Conservation (phyloP, 2,888 invertebrate species). For the Branchipolynoe longqiensis region DNA sequence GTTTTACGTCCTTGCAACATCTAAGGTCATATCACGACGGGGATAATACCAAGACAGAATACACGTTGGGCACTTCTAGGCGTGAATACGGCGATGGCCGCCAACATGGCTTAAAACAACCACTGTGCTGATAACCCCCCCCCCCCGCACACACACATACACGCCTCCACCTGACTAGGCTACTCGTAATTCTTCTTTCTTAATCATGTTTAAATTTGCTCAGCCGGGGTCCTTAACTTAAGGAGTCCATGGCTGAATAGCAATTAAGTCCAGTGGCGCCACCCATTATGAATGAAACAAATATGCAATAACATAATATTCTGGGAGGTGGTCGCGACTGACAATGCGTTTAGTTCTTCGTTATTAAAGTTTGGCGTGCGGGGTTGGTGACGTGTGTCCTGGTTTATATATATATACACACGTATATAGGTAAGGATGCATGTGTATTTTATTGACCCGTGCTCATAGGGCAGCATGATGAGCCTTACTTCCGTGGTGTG, state of each 20-base stretch:
- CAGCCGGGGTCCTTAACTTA: not conserved
- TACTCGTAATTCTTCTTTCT: too few relatives aligned
- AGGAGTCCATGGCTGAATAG: too few relatives aligned
- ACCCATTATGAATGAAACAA: not conserved
- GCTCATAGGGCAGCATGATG: conserved; percentile 6
- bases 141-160: too few relatives aligned
- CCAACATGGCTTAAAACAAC: too few relatives aligned
- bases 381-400: not conserved
- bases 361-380: conserved; percentile 16
- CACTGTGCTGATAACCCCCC: too few relatives aligned
- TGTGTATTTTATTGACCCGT: conserved; percentile 33
- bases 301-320: conserved; percentile 42
- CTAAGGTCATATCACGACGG: too few relatives aligned
- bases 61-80: too few relatives aligned
- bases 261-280: conserved; percentile 26
- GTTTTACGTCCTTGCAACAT: too few relatives aligned
- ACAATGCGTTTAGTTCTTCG: conserved; percentile 15
- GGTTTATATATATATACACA: conserved; percentile 13
- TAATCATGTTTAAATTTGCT: conserved; percentile 15
- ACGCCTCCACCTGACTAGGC: too few relatives aligned
- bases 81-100: too few relatives aligned
- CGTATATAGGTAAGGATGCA: conserved; percentile 3
- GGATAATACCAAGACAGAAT: too few relatives aligned
- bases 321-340: not conserved
- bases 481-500: conserved; percentile 29